A percentile compares a stretch with the other conserved stretches of the same genome.
Evolutionary conservation across 2,113 vertebrate species (phyloP).

Genomic region (Callionymus lyra): DNA sequence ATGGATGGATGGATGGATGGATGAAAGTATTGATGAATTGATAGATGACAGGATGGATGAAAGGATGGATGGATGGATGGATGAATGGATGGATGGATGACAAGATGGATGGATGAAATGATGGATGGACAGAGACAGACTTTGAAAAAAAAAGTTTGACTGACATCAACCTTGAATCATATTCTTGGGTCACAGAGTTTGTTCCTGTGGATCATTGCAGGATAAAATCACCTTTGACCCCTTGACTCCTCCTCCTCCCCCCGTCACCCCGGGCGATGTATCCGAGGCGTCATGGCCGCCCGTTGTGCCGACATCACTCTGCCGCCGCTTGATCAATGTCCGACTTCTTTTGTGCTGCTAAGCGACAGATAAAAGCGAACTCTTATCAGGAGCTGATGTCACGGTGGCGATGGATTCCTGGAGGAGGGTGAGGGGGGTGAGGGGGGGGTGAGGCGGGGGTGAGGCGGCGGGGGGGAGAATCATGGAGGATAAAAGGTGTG

Average conservation of each 20-base stretch:
- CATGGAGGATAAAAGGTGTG: conserved; percentile 11
- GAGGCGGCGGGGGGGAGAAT: conserved; percentile 29
- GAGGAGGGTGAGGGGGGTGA: conserved; percentile 14
- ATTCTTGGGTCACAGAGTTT: too few relatives aligned
- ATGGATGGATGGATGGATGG: too few relatives aligned
- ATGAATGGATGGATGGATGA: too few relatives aligned
- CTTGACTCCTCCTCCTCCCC: conserved; percentile 8
- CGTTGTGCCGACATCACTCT: conserved; percentile 67
- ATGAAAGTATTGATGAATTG: too few relatives aligned
- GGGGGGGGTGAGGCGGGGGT: conserved; percentile 24
- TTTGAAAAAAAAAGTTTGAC: too few relatives aligned
- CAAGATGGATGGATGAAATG: too few relatives aligned
- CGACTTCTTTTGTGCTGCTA: conserved; percentile 68
- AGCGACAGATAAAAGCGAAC: conserved; percentile 69
- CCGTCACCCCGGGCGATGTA: conserved; percentile 36
- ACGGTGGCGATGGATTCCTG: conserved; percentile 20
- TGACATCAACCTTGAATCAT: too few relatives aligned
- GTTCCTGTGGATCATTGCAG: too few relatives aligned
- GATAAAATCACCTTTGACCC: too few relatives aligned
- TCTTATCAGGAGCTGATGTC: conserved; percentile 59
- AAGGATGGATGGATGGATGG: too few relatives aligned
- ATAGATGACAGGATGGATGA: too few relatives aligned
- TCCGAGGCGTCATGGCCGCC: conserved; percentile 23
- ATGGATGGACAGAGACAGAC: too few relatives aligned
- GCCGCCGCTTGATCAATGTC: conserved; percentile 72